phyloP scores from a whole-genome alignment of 2,113 vertebrate genomes.

The Menidia beryllina region DNA sequence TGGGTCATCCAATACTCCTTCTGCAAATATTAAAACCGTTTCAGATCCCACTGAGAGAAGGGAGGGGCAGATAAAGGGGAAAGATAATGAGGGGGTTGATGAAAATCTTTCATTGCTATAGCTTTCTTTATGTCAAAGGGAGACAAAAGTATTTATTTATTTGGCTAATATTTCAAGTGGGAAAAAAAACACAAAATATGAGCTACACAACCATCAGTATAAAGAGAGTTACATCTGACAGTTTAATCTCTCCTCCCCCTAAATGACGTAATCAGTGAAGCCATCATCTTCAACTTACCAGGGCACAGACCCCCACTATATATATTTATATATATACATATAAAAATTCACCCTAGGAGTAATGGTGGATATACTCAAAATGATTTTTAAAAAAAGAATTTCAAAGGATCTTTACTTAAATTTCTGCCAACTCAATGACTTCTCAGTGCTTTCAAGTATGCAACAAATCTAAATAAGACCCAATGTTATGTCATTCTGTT shows the following conservation, averaged over 20 bases:
- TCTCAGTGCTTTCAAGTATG: no score
- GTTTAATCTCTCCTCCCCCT: neutral
- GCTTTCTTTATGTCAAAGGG: neutral
- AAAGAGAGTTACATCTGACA: neutral
- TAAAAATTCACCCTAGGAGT: no score
- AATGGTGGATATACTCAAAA: no score
- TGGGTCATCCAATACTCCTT: slow-evolving; percentile 51
- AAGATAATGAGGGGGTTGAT: slow-evolving; percentile 32
- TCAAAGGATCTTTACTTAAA: no score
- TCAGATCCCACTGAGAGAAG: slow-evolving; percentile 36
- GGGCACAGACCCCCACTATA: no score
- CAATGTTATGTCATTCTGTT: no score
- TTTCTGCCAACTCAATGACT: no score
- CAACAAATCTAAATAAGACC: no score
- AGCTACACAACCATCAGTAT: neutral
- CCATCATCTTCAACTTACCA: neutral
- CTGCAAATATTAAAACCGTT: slow-evolving; percentile 57
- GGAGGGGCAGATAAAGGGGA: neutral
- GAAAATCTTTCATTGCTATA: neutral
- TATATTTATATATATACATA: no score
- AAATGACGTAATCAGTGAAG: neutral
- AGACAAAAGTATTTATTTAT: no score
- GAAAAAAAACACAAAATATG: neutral
- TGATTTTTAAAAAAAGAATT: no score
- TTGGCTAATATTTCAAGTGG: neutral